A percentile compares a stretch with the other conserved stretches of the same genome.
Evolutionary conservation across 2,888 invertebrate genomes (phyloP).

Genomic region (Syritta pipiens): DNA sequence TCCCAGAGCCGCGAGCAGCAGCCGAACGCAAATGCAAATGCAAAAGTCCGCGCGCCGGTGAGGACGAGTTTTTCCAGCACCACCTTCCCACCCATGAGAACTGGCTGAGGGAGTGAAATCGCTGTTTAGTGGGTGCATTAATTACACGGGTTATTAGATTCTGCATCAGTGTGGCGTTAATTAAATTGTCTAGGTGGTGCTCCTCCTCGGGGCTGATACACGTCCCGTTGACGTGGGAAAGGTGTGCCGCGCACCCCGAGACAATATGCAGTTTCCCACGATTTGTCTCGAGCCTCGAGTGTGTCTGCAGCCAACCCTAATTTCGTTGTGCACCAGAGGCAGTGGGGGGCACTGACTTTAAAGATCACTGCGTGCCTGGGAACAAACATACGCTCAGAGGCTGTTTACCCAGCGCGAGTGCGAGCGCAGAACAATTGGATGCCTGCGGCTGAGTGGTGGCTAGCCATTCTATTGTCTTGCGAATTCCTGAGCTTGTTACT

Average conservation of each 20-base stretch:
- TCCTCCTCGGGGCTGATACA: constrained; percentile 32
- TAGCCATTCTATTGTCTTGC: constrained; percentile 51
- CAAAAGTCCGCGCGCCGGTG: constrained; percentile 23
- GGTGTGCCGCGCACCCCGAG: constrained; percentile 2
- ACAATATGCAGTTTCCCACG: constrained; percentile 55
- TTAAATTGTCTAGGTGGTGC: constrained; percentile 52
- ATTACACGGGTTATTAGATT: constrained; percentile 68
- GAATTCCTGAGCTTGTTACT: constrained; percentile 12
- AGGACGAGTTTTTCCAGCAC: constrained; percentile 28
- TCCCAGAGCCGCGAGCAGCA: constrained; percentile 7
- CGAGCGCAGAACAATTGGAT: constrained; percentile 41
- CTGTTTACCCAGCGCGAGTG: constrained; percentile 38
- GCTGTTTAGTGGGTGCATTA: constrained; percentile 62
- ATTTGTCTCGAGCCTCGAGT: constrained; percentile 41
- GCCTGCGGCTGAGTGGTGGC: constrained; percentile 3
- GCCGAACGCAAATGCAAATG: constrained; percentile 14
- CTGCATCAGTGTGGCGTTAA: constrained; percentile 57
- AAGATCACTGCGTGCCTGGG: constrained; percentile 66
- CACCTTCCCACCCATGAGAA: constrained; percentile 25
- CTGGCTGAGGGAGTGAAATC: constrained; percentile 55
- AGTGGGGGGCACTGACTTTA: constrained; percentile 37
- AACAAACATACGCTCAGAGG: constrained; percentile 42
- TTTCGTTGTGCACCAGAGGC: constrained; percentile 6
- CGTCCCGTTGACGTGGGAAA: constrained; percentile 47
- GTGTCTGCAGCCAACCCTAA: constrained; percentile 33